A percentile compares a stretch with the other conserved stretches of the same genome.
Conservation (phyloP, 2,797 vertebrate genomes). For the Novumbra hubbsi region DNA sequence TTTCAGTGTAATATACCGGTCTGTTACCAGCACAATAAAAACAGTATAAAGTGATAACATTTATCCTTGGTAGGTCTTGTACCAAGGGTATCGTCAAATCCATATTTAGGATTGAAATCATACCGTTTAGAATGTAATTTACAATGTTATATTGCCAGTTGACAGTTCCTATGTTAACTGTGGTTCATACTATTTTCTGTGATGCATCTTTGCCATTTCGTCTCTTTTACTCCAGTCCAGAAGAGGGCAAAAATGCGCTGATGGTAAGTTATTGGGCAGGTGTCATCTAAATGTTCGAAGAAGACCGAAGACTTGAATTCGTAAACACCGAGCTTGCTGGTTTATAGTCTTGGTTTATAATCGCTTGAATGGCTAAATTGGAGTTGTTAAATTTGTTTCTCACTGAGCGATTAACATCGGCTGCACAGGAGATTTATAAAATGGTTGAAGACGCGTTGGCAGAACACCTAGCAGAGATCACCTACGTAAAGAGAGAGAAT, state of each 20-base stretch:
- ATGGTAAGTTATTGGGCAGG: not conserved
- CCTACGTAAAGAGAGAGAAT: not conserved
- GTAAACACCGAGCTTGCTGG: not conserved
- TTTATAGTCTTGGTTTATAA: not conserved
- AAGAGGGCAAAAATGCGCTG: not conserved
- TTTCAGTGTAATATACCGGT: too few relatives aligned
- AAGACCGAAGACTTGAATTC: not conserved
- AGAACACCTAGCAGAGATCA: constrained; percentile 5
- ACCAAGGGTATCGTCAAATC: too few relatives aligned
- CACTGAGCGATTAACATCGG: not conserved
- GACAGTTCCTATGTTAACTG: too few relatives aligned
- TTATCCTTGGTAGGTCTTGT: too few relatives aligned
- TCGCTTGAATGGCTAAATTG: not conserved
- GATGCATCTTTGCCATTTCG: not conserved
- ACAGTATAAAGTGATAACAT: too few relatives aligned
- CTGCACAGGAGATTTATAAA: constrained; percentile 7
- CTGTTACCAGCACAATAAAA: too few relatives aligned
- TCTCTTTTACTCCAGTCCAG: not conserved
- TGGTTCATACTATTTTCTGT: too few relatives aligned
- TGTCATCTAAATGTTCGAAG: not conserved
- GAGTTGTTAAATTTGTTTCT: constrained; percentile 4
- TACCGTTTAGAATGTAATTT: too few relatives aligned
- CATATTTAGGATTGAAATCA: too few relatives aligned
- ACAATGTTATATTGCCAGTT: too few relatives aligned
- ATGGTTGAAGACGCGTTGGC: constrained; percentile 2